These are phyloP conservation scores for Aptenodytes forsteri DNA, from an alignment of 2,113 vertebrate genomes.

Conservation along the genomic window DNA sequence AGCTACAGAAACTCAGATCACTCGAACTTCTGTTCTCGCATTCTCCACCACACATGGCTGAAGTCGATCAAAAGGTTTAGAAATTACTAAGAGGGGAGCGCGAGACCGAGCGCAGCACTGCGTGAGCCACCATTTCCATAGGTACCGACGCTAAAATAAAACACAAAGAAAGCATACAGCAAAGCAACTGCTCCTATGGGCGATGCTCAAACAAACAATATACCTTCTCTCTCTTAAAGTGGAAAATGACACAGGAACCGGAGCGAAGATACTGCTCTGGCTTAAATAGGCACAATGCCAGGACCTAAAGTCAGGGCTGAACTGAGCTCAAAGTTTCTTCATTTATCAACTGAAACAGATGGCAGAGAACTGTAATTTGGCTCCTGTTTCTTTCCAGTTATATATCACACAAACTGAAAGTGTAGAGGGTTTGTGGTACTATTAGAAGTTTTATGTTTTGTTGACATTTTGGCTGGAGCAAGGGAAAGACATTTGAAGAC, in stretches of 20 bases:
- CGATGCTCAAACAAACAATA: neutral
- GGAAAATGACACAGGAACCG: neutral
- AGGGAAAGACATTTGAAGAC: neutral
- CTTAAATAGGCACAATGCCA: neutral
- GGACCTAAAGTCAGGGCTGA: slow-evolving; percentile 10
- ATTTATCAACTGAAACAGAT: slow-evolving; percentile 54
- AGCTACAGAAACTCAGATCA: neutral
- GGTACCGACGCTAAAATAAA: neutral
- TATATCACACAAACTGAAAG: neutral
- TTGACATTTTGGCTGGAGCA: neutral
- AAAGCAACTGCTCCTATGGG: neutral
- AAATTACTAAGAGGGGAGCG: neutral
- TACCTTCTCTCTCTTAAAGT: neutral
- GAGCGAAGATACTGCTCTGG: neutral
- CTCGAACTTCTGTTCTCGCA: neutral
- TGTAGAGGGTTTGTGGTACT: neutral
- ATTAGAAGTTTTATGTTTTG: neutral
- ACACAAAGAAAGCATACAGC: neutral
- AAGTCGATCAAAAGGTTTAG: neutral
- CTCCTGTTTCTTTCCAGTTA: neutral
- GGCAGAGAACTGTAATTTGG: slow-evolving; percentile 3
- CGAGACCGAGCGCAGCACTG: neutral
- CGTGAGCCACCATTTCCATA: neutral
- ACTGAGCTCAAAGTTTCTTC: neutral
- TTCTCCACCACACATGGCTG: rapidly evolving